These are phyloP conservation scores for Drosophila oshimai DNA, from an alignment of 1,140 invertebrate genomes.

Conservation along the genomic window DNA sequence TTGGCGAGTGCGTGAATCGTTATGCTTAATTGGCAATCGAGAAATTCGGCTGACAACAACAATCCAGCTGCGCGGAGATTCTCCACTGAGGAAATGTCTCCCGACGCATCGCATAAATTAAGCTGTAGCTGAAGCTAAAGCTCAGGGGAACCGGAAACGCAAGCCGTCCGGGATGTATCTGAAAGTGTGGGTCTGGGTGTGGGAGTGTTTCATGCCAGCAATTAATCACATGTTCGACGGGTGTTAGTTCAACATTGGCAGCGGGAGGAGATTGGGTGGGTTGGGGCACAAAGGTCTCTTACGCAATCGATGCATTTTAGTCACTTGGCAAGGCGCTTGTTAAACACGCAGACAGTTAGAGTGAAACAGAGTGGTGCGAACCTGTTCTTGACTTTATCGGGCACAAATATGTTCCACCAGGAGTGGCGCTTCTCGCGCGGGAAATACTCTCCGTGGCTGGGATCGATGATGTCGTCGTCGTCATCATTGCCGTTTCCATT, in stretches of 20 bases:
- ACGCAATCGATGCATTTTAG: conserved; percentile 50
- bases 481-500: conserved; percentile 46
- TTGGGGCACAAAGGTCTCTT: conserved; percentile 12
- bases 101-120: conserved; percentile 27
- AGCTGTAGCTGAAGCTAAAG: not conserved
- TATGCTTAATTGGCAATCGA: conserved; percentile 29
- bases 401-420: conserved; percentile 93
- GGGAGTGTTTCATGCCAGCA: conserved; percentile 35
- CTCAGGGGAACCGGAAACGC: conserved; percentile 3
- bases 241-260: conserved; percentile 45
- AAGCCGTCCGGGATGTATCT: conserved; percentile 13
- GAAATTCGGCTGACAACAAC: conserved; percentile 2
- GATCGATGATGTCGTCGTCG: conserved; percentile 67
- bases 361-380: conserved; percentile 64
- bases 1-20: conserved; percentile 20
- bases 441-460: conserved; percentile 79
- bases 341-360: conserved; percentile 62
- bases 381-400: conserved; percentile 88
- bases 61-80: conserved; percentile 17
- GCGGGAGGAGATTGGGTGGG: not conserved
- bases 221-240: conserved; percentile 42
- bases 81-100: conserved; percentile 14
- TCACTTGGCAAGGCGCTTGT: conserved; percentile 61
- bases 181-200: conserved; percentile 4
- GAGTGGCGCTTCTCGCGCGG: conserved; percentile 89